Evolutionary conservation across 2,888 invertebrate genomes (phyloP).

Genomic region (Caenorhabditis sulstoni): DNA sequence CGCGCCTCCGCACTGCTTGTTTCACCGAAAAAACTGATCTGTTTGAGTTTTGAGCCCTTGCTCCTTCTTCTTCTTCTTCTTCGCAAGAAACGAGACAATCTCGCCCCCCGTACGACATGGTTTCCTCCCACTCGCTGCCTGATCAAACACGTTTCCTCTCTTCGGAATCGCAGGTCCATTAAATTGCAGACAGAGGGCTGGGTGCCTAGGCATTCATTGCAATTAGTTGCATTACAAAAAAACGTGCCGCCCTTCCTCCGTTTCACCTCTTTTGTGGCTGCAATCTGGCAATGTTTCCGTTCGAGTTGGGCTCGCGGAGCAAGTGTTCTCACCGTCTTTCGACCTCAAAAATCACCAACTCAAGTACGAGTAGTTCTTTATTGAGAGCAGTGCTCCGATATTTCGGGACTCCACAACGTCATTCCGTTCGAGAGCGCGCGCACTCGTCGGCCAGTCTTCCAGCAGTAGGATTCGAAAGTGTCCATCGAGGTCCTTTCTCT

Average conservation of each 20-base stretch:
- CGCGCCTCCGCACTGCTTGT: constrained; percentile 47
- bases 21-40: constrained; percentile 55
- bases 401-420: constrained; percentile 5
- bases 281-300: background rate
- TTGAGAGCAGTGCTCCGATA: constrained; percentile 2
- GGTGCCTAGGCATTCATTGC: constrained; percentile 1
- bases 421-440: background rate
- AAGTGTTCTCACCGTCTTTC: background rate
- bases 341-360: constrained; percentile 9
- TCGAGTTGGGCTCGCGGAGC: background rate
- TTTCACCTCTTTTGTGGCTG: too few relatives aligned
- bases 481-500: too few relatives aligned
- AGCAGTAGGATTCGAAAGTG: too few relatives aligned
- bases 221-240: background rate
- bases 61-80: too few relatives aligned
- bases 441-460: background rate
- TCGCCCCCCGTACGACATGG: constrained; percentile 1
- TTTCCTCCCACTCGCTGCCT: background rate
- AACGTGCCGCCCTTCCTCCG: background rate
- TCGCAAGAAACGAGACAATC: background rate
- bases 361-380: background rate
- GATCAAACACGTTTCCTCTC: constrained; percentile 41
- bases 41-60: constrained; percentile 38
- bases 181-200: too few relatives aligned
- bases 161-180: constrained; percentile 15